phyloP scores from a whole-genome alignment of 2,888 invertebrate genomes.

The Emesis furor region DNA sequence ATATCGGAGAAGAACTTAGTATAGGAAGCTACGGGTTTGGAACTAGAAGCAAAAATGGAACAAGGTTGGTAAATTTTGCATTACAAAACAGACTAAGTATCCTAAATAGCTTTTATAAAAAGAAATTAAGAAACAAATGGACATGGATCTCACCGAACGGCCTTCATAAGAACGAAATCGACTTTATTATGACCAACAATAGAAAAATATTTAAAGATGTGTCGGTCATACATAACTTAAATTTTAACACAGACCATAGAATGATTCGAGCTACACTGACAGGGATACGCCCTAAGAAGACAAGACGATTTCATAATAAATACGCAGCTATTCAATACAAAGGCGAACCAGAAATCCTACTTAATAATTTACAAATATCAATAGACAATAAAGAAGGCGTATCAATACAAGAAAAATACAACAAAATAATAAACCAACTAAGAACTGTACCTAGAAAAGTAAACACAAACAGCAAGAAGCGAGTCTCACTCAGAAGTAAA shows the following conservation, averaged over 20 bases:
- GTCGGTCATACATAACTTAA: constrained; percentile 48
- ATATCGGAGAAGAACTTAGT: constrained; percentile 55
- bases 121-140: constrained; percentile 18
- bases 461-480: constrained; percentile 12
- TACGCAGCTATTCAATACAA: constrained; percentile 24
- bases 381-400: not conserved
- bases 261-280: constrained; percentile 62
- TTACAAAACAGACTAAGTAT: constrained; percentile 54
- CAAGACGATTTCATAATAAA: not conserved
- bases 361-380: not conserved
- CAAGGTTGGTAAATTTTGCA: constrained; percentile 45
- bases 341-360: constrained; percentile 23
- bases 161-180: constrained; percentile 18
- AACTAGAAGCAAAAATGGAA: constrained; percentile 56
- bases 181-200: constrained; percentile 62
- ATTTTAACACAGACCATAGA: constrained; percentile 67
- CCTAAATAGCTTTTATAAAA: constrained; percentile 46
- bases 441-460: not conserved
- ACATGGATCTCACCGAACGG: constrained; percentile 31
- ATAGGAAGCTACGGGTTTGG: constrained; percentile 59
- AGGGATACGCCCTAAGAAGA: constrained; percentile 36
- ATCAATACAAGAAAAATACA: constrained; percentile 30
- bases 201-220: constrained; percentile 55
- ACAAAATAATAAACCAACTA: constrained; percentile 31
- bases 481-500: constrained; percentile 21